Percentiles rank a stretch among this genome's conserved stretches.
These are phyloP conservation scores for Podocnemis expansa DNA, from an alignment of 2,113 vertebrate genomes.

Conservation along the genomic window DNA sequence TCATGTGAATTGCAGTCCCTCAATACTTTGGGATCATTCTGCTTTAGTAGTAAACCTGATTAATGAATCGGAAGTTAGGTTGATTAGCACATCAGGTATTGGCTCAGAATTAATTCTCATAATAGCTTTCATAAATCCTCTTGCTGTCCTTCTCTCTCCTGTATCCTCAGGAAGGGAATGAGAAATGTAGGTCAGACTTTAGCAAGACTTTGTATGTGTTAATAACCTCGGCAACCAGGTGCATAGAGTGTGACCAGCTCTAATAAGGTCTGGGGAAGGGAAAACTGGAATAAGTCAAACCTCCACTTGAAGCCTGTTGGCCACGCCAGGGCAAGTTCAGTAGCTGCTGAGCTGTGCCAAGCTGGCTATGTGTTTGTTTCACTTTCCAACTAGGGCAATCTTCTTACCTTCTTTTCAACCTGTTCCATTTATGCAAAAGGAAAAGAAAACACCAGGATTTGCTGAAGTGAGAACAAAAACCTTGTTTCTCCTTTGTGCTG, in stretches of 20 bases:
- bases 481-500: conserved; percentile 49
- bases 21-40: conserved; percentile 53
- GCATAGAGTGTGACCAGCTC: not conserved
- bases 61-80: conserved; percentile 36
- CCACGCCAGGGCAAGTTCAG: not conserved
- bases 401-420: not conserved
- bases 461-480: conserved; percentile 22
- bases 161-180: not conserved
- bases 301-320: not conserved
- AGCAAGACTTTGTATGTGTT: not conserved
- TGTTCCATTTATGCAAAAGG: not conserved
- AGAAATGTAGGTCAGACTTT: not conserved
- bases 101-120: conserved; percentile 34
- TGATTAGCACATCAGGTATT: conserved; percentile 44
- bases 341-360: conserved; percentile 2
- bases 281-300: not conserved
- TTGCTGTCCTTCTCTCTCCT: not conserved
- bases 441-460: not conserved
- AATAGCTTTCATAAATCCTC: not conserved
- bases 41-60: conserved; percentile 37
- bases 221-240: not conserved
- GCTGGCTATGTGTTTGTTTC: not conserved
- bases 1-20: conserved; percentile 26
- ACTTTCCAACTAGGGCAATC: not conserved
- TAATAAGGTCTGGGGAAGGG: not conserved